A percentile compares a stretch with the other conserved stretches of the same genome.
Evolutionary conservation across 2,888 invertebrate genomes (phyloP).

Genomic region (Megastigmus dorsalis): DNA sequence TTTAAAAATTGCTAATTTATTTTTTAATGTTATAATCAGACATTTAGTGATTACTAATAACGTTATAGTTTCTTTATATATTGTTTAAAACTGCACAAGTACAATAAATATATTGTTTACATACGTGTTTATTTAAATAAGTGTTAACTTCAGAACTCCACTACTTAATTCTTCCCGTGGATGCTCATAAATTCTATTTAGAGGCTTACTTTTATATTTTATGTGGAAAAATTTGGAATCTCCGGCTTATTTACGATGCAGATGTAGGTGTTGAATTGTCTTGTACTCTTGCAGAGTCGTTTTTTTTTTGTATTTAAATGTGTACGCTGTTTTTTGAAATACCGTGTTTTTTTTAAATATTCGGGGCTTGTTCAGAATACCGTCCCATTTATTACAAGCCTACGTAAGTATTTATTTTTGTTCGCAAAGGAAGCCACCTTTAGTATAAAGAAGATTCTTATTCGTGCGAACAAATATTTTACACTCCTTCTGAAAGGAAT

Average conservation of each 20-base stretch:
- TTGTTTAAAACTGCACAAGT: too few species aligned
- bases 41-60: too few species aligned
- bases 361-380: slow-evolving; percentile 38
- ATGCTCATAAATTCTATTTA: slow-evolving; percentile 21
- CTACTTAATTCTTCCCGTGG: too few species aligned
- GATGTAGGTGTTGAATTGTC: slow-evolving; percentile 42
- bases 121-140: too few species aligned
- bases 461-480: slow-evolving; percentile 19
- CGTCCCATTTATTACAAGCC: slow-evolving; percentile 42
- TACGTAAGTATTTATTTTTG: slow-evolving; percentile 46
- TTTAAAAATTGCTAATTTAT: too few species aligned
- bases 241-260: slow-evolving; percentile 15
- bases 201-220: slow-evolving; percentile 24
- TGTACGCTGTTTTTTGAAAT: slow-evolving; percentile 33
- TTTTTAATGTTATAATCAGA: too few species aligned
- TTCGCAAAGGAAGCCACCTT: slow-evolving; percentile 22
- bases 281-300: slow-evolving; percentile 5
- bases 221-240: background rate
- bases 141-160: too few species aligned
- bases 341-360: slow-evolving; percentile 23
- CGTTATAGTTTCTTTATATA: too few species aligned
- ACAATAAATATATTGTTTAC: too few species aligned
- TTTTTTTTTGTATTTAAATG: slow-evolving; percentile 45
- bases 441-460: slow-evolving; percentile 25
- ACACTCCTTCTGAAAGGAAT: background rate